These are phyloP conservation scores for Thalpophila matura DNA, from an alignment of 2,888 invertebrate species.

Conservation along the genomic window DNA sequence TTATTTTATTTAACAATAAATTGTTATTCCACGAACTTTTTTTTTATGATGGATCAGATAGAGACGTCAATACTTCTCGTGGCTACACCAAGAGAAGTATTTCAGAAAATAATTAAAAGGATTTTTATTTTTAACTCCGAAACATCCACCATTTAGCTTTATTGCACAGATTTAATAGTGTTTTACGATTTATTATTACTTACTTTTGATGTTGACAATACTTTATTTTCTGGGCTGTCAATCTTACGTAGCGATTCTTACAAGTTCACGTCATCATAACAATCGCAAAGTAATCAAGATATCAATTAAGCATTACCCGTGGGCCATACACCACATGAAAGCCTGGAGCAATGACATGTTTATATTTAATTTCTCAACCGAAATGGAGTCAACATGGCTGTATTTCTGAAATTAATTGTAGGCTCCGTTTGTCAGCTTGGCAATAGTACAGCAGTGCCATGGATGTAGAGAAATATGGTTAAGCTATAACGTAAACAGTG, in stretches of 20 bases:
- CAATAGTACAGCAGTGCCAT: slow-evolving; percentile 67
- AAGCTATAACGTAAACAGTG: not conserved
- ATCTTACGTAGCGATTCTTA: not conserved
- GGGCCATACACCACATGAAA: slow-evolving; percentile 56
- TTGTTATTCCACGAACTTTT: too few species aligned
- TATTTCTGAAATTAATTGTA: slow-evolving; percentile 82
- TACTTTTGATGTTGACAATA: not conserved
- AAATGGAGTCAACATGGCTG: slow-evolving; percentile 76
- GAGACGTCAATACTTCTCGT: too few species aligned
- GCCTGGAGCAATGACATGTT: slow-evolving; percentile 71
- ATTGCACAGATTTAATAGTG: not conserved
- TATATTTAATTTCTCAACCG: slow-evolving; percentile 77
- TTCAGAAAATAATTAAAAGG: too few species aligned
- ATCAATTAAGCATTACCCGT: slow-evolving; percentile 65
- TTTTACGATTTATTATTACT: too few species aligned
- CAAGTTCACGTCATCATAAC: slow-evolving; percentile 39
- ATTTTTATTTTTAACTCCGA: too few species aligned
- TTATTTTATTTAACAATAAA: too few species aligned
- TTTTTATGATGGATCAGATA: too few species aligned
- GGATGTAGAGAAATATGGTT: slow-evolving; percentile 47
- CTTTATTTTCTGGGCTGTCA: slow-evolving; percentile 4
- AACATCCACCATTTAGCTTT: not conserved
- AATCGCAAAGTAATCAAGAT: slow-evolving; percentile 65
- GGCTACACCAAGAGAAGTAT: too few species aligned
- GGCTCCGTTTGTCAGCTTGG: slow-evolving; percentile 78